A percentile compares a stretch with the other conserved stretches of the same genome.
These are phyloP conservation scores for Ceyx margarethae DNA, from an alignment of 2,113 vertebrate species.

Conservation along the genomic window DNA sequence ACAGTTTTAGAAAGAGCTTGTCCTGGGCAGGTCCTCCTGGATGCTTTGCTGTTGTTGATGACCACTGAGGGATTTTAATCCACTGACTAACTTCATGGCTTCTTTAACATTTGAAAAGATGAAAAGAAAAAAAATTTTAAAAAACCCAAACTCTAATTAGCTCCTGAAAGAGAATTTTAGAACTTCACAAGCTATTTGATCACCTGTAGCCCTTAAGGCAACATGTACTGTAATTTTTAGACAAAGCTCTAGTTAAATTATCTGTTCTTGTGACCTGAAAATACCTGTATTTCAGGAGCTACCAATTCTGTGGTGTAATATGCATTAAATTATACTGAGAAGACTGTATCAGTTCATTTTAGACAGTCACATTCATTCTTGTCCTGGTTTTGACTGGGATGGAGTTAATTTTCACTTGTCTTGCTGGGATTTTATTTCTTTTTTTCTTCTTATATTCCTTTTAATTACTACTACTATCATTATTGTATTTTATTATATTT, in stretches of 20 bases:
- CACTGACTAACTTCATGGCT: neutral
- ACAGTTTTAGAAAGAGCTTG: neutral
- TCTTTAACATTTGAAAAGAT: neutral
- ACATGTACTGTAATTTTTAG: neutral
- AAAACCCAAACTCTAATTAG: neutral
- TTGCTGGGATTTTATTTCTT: neutral
- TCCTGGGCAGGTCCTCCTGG: neutral
- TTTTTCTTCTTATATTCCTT: neutral
- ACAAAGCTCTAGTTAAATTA: neutral
- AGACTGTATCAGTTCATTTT: neutral
- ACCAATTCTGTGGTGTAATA: neutral
- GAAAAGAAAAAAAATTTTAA: neutral
- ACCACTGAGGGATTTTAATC: neutral
- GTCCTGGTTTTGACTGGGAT: neutral
- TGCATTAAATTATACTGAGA: neutral
- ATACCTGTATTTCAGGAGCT: neutral
- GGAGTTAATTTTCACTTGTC: neutral
- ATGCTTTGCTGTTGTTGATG: neutral
- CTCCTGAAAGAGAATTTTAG: neutral
- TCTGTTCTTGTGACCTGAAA: neutral
- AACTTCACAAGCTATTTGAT: neutral
- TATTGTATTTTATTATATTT: neutral
- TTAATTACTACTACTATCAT: neutral
- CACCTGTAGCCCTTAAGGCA: neutral
- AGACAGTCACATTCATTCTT: neutral